Conservation (phyloP, 2,888 invertebrate genomes). For the Taenaris catops region DNA sequence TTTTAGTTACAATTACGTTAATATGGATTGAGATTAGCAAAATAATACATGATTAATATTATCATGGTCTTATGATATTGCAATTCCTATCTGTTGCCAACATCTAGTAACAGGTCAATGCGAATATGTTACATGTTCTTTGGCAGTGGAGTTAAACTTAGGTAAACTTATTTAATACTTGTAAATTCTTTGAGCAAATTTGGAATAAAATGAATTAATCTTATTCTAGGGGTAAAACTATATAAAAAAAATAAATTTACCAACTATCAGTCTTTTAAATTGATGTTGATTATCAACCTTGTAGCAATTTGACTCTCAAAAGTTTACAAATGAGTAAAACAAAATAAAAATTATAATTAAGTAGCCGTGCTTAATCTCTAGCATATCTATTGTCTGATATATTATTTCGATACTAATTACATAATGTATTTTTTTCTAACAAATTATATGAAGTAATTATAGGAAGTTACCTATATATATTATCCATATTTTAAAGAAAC, state of each 20-base stretch:
- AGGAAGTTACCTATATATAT: too few relatives aligned
- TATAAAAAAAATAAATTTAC: conserved; percentile 73
- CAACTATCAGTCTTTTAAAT: conserved; percentile 81
- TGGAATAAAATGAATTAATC: conserved; percentile 68
- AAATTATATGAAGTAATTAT: too few relatives aligned
- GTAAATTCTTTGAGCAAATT: conserved; percentile 69
- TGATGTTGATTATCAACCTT: conserved; percentile 77
- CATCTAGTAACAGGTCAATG: conserved; percentile 25
- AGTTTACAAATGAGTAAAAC: conserved; percentile 63
- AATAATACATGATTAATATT: conserved; percentile 4
- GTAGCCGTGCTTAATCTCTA: conserved; percentile 35
- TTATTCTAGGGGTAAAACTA: conserved; percentile 78
- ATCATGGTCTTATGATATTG: conserved; percentile 9
- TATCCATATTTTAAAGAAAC: too few relatives aligned
- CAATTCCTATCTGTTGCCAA: conserved; percentile 33
- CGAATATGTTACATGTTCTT: conserved; percentile 22
- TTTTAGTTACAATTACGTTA: too few relatives aligned
- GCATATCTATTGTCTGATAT: conserved; percentile 53
- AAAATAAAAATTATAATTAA: conserved; percentile 24
- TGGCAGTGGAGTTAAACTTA: conserved; percentile 53
- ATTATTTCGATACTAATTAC: conserved; percentile 26
- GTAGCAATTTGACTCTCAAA: conserved; percentile 73
- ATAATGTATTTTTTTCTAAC: too few relatives aligned
- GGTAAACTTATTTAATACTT: conserved; percentile 36
- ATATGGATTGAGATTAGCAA: not conserved